A percentile compares a stretch with the other conserved stretches of the same genome.
Conservation (phyloP, 2,113 vertebrate genomes). For the Ptychochromis oligacanthus region DNA sequence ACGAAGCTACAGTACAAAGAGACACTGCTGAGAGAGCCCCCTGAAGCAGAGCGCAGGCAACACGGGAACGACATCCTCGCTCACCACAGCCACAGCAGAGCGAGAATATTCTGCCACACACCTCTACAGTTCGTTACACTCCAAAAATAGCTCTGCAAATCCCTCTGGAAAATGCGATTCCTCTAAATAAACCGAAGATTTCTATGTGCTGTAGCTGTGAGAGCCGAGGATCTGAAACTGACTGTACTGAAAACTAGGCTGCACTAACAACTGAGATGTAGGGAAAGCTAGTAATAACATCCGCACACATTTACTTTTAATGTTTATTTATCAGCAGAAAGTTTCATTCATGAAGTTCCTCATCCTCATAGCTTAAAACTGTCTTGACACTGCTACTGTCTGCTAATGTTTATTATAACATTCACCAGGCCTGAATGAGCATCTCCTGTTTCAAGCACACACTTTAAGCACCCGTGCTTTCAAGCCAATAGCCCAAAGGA, state of each 20-base stretch:
- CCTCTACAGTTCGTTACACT: slow-evolving; percentile 5
- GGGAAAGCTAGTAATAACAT: not conserved
- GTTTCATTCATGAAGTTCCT: not conserved
- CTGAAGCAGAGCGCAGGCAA: not conserved
- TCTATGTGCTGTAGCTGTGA: not conserved
- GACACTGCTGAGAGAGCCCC: not conserved
- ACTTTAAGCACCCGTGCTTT: not conserved
- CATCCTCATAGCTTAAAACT: not conserved
- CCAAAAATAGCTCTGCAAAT: slow-evolving; percentile 49
- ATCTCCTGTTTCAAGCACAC: not conserved
- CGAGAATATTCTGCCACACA: slow-evolving; percentile 35
- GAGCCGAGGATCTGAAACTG: not conserved
- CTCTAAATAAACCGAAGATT: slow-evolving; percentile 45
- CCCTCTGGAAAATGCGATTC: slow-evolving; percentile 64
- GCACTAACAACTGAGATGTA: not conserved
- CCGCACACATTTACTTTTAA: not conserved
- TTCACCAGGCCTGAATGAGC: too few relatives aligned
- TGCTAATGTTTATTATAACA: too few relatives aligned
- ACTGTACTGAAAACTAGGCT: not conserved
- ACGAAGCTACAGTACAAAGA: slow-evolving; percentile 22
- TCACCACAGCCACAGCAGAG: not conserved
- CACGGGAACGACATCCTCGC: slow-evolving; percentile 6
- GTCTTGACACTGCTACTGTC: too few relatives aligned
- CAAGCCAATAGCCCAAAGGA: not conserved
- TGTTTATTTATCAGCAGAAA: not conserved